A percentile compares a stretch with the other conserved stretches of the same genome.
phyloP scores from a whole-genome alignment of 2,113 vertebrate species.

The Sitta europaea region DNA sequence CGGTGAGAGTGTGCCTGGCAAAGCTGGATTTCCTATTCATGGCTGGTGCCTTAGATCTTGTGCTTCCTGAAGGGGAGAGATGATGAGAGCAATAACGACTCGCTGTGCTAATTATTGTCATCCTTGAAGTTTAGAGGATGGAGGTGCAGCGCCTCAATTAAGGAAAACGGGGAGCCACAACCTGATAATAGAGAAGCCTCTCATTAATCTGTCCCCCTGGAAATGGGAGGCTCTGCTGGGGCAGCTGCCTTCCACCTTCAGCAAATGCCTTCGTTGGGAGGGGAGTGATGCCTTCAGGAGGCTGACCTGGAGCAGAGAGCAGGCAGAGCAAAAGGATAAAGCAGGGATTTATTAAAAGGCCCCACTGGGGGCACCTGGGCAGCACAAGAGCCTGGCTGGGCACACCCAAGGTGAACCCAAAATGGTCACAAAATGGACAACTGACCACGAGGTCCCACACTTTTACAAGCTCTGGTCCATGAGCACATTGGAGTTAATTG shows the following conservation, averaged over 20 bases:
- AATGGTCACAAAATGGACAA: too few relatives aligned
- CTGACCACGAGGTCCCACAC: too few relatives aligned
- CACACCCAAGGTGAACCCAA: too few relatives aligned
- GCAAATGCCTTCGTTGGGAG: accelerated
- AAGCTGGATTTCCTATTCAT: background rate
- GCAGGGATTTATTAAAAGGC: too few relatives aligned
- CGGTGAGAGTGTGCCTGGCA: background rate
- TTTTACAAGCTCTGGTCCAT: too few relatives aligned
- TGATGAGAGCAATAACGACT: slow-evolving; percentile 35
- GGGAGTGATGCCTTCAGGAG: background rate
- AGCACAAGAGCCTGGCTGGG: too few relatives aligned
- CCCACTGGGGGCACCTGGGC: too few relatives aligned
- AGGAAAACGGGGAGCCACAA: background rate
- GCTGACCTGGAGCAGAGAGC: too few relatives aligned
- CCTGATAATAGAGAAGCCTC: background rate
- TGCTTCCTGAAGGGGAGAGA: slow-evolving; percentile 47
- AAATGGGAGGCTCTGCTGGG: background rate
- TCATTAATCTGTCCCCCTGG: background rate
- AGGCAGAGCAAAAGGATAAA: too few relatives aligned
- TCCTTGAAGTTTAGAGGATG: slow-evolving; percentile 41
- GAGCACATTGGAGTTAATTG: too few relatives aligned
- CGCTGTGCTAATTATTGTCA: slow-evolving; percentile 49
- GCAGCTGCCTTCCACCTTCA: accelerated
- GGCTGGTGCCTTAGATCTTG: background rate
- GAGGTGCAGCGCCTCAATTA: slow-evolving; percentile 8